A percentile compares a stretch with the other conserved stretches of the same genome.
phyloP scores from a whole-genome alignment of 1,140 invertebrate species.

The Drosophila erecta region DNA sequence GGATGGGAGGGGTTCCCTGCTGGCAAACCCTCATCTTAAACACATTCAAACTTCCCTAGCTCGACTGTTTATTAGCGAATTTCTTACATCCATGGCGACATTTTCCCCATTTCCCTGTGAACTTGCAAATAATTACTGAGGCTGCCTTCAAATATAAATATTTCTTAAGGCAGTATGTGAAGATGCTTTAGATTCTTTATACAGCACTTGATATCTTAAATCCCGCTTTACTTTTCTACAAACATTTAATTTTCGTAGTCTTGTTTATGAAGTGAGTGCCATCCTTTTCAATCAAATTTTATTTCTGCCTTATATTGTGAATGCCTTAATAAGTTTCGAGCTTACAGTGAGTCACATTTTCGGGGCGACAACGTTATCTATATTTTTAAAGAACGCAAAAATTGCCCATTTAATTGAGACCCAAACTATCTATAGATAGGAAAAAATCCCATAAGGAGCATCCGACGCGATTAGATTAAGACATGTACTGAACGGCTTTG shows the following conservation, averaged over 20 bases:
- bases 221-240: too few relatives aligned
- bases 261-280: too few relatives aligned
- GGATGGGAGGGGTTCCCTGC: slow-evolving; percentile 48
- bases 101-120: neutral
- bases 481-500: slow-evolving; percentile 1
- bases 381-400: slow-evolving; percentile 23
- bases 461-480: slow-evolving; percentile 55
- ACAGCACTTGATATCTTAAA: too few relatives aligned
- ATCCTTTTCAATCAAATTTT: neutral
- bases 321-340: neutral
- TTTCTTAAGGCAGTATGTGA: too few relatives aligned
- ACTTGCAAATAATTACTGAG: too few relatives aligned
- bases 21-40: slow-evolving; percentile 12
- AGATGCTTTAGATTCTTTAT: too few relatives aligned
- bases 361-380: neutral
- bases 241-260: too few relatives aligned
- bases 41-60: neutral
- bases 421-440: slow-evolving; percentile 57
- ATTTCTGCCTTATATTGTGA: too few relatives aligned
- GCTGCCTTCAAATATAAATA: too few relatives aligned
- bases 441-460: slow-evolving; percentile 44
- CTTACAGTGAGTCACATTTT: slow-evolving; percentile 14
- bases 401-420: slow-evolving; percentile 37
- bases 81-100: neutral
- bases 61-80: neutral